phyloP scores from a whole-genome alignment of 2,888 invertebrate genomes.

The Podotricha telesiphe region DNA sequence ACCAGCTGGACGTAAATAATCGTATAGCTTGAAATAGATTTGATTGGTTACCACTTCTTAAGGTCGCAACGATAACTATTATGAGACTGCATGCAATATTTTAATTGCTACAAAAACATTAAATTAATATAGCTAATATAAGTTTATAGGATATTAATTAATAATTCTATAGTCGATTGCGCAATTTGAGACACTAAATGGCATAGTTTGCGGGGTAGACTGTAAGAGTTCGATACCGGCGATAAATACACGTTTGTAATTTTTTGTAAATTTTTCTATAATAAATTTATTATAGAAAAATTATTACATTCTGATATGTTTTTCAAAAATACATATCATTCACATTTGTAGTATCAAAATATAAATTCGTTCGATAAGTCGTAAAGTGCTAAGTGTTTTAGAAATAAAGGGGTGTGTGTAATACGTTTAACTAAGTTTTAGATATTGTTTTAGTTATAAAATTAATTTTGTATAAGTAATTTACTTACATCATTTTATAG shows the following conservation, averaged over 20 bases:
- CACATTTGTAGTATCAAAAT: too few relatives aligned
- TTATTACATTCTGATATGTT: too few relatives aligned
- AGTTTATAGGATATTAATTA: not conserved
- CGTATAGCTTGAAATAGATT: constrained; percentile 35
- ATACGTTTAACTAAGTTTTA: too few relatives aligned
- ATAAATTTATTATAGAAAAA: too few relatives aligned
- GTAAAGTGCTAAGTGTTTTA: too few relatives aligned
- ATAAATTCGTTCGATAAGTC: too few relatives aligned
- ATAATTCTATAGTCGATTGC: not conserved
- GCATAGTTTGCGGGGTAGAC: not conserved
- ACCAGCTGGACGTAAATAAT: constrained; percentile 32
- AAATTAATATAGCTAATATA: not conserved
- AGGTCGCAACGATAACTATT: constrained; percentile 19
- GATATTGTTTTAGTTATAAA: too few relatives aligned
- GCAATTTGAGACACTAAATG: not conserved
- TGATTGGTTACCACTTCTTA: constrained; percentile 35
- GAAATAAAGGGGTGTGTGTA: too few relatives aligned
- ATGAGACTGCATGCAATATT: constrained; percentile 10
- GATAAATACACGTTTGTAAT: not conserved
- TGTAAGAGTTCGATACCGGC: not conserved
- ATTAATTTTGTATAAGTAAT: too few relatives aligned
- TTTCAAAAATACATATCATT: too few relatives aligned
- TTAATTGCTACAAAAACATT: constrained; percentile 25
- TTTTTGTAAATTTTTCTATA: not conserved
- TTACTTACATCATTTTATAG: too few relatives aligned